A percentile compares a stretch with the other conserved stretches of the same genome.
These are phyloP conservation scores for Pseudotriccus pelzelni DNA, from an alignment of 2,797 vertebrate species.

Conservation along the genomic window DNA sequence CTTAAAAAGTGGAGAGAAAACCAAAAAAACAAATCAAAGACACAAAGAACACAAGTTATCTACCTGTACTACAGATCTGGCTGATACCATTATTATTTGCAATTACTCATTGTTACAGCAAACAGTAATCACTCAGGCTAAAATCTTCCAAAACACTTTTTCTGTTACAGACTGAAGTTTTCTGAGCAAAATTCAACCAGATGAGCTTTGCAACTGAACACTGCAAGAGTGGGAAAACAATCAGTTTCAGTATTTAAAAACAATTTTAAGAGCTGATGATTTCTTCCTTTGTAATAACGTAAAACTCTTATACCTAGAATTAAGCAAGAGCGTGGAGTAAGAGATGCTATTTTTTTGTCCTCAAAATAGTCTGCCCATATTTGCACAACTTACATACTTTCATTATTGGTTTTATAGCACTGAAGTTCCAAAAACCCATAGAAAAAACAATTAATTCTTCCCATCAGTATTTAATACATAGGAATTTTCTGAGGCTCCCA, in stretches of 20 bases:
- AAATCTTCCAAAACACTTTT: neutral
- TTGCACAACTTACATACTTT: neutral
- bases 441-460: neutral
- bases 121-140: neutral
- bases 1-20: constrained; percentile 63
- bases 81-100: neutral
- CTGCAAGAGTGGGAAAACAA: neutral
- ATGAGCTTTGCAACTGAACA: neutral
- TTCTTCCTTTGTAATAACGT: neutral
- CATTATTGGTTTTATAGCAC: neutral
- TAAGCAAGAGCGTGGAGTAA: neutral
- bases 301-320: neutral
- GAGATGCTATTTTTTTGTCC: neutral
- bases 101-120: neutral
- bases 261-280: neutral
- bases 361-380: neutral
- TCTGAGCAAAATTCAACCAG: neutral
- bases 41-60: neutral
- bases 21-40: neutral
- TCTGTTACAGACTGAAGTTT: neutral
- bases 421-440: neutral
- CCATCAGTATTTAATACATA: neutral
- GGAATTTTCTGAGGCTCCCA: neutral
- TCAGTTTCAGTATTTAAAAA: neutral
- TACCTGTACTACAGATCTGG: neutral